Conservation (phyloP, 1,140 invertebrate species). For the Orchesella cincta region DNA sequence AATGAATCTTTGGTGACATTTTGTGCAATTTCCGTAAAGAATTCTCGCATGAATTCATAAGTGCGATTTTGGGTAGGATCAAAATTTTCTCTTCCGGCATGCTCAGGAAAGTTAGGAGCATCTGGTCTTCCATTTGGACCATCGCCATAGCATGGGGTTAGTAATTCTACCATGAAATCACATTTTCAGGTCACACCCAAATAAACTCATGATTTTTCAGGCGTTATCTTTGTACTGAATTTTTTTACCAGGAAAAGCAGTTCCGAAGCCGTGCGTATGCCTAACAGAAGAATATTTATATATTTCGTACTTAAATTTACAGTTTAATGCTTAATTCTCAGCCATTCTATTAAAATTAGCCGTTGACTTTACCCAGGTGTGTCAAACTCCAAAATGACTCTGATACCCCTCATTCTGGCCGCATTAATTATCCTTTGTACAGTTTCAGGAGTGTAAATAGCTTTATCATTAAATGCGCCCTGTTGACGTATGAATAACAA, state of each 20-base stretch:
- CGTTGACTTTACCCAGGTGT: constrained; percentile 60
- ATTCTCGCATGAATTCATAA: constrained; percentile 58
- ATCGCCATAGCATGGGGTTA: constrained; percentile 62
- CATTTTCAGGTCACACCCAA: too few relatives aligned
- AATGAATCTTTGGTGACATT: constrained; percentile 59
- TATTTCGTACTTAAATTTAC: not conserved
- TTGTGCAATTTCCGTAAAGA: constrained; percentile 59
- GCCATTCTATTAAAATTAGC: too few relatives aligned
- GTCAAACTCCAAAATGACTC: constrained; percentile 68
- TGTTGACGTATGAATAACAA: not conserved
- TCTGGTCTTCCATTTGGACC: constrained; percentile 48
- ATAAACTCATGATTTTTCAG: too few relatives aligned
- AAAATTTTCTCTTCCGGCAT: constrained; percentile 61
- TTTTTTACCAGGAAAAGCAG: constrained; percentile 38
- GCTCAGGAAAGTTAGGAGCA: constrained; percentile 29
- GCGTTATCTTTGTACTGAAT: too few relatives aligned
- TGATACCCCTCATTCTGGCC: constrained; percentile 63
- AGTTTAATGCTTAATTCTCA: too few relatives aligned
- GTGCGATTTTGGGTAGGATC: constrained; percentile 58
- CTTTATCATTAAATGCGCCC: constrained; percentile 49
- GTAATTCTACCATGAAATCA: constrained; percentile 59
- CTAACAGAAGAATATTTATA: not conserved
- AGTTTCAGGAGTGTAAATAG: constrained; percentile 61
- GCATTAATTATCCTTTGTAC: constrained; percentile 62
- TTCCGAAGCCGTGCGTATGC: constrained; percentile 37